These are phyloP conservation scores for Odocoileus hemionus DNA, from an alignment of 2,113 vertebrate species.

Conservation along the genomic window DNA sequence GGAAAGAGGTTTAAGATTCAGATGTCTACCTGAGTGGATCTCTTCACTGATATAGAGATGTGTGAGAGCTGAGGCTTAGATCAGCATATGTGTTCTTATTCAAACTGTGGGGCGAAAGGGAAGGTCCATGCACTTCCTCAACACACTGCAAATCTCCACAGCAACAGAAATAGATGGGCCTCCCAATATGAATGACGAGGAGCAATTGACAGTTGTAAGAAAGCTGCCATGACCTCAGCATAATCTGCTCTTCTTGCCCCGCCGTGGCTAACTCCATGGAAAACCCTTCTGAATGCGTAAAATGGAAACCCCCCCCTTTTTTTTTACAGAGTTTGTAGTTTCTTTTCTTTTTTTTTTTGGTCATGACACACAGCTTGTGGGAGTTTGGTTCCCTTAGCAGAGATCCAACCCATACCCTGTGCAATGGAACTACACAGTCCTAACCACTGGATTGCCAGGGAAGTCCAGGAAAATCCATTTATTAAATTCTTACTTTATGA, in stretches of 20 bases:
- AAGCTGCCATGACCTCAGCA: background rate
- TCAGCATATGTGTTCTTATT: background rate
- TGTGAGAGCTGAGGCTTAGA: background rate
- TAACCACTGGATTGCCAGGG: background rate
- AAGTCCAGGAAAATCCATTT: background rate
- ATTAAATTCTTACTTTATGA: background rate
- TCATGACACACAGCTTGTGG: background rate
- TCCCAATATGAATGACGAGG: fast-evolving
- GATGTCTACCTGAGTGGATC: background rate
- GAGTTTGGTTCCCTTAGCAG: background rate
- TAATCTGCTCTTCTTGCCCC: background rate
- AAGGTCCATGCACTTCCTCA: background rate
- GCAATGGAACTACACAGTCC: background rate
- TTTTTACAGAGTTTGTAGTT: background rate
- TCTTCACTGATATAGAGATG: background rate
- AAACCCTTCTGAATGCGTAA: background rate
- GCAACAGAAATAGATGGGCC: background rate
- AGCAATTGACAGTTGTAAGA: background rate
- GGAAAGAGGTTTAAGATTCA: background rate
- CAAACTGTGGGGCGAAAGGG: background rate
- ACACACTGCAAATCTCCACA: background rate
- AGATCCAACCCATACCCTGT: background rate
- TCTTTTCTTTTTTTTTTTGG: background rate
- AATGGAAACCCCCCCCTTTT: background rate
- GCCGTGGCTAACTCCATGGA: background rate